Evolutionary conservation across 2,888 invertebrate genomes (phyloP), one percentile per base, ranked within the genome.

Genomic region (Tenthredo notha): DNA sequence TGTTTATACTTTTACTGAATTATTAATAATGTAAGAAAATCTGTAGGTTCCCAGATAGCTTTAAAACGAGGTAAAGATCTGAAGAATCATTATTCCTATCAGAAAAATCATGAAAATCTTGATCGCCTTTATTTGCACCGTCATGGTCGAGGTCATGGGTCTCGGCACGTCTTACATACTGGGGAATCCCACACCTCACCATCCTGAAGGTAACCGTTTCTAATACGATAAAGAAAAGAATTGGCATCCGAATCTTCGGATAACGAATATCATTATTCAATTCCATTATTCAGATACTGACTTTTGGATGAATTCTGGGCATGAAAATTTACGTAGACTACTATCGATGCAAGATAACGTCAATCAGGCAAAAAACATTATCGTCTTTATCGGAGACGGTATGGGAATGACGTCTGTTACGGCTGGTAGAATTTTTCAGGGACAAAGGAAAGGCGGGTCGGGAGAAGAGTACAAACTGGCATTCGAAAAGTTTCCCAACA

Each of bases 371-470:
- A 95, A 95, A 90, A 96, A 96, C 89, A 94, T 96, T 29, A 95
- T 96, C 82, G 90, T 96, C 15, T 96, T 96, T 89, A 92, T 96
- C 72, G 96, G 96, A 0, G 96, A 96, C 90, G 96, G 96, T 3
- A 96, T 96, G 96, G 96, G 96, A 4, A 87, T 96, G 84, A 94
- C 95, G 3, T 95, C 96, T 0, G 94, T 96, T 85, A 95, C 96
- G 2, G 95, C 96, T 1, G 96, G 95, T 0, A 93, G 96, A 86
- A 96, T 96, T 87, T 95, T 94, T 88, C 95, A 95, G 88, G 96
- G 96, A 21, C 95, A 95, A 88, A 87, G 89, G 67, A 90, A 91
- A 80, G 94, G 94, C 40, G 89, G 91, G 4, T 89, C 92, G 1
- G 96, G 96, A 6, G 96, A 96, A 89, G 96, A 96, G 88, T 94